Evolutionary conservation across 2,113 vertebrate genomes (phyloP).

Genomic region (Seriola dumerili): DNA sequence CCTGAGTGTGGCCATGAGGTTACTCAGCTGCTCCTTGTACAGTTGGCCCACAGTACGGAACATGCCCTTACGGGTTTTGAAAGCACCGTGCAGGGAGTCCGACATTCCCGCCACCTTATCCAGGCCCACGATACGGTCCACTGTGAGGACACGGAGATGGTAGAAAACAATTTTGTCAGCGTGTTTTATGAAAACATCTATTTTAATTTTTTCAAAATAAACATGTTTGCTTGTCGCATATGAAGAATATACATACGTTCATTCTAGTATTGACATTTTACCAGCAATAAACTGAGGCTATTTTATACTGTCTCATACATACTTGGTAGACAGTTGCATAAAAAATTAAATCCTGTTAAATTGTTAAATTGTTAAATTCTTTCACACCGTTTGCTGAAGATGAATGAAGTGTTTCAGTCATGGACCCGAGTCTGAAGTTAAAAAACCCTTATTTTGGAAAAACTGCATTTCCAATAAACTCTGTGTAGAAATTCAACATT

Average conservation of each 20-base stretch:
- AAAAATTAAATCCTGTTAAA: not conserved
- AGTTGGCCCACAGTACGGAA: slow-evolving; percentile 98
- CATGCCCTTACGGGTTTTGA: slow-evolving; percentile 97
- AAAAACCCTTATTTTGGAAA: too few relatives aligned
- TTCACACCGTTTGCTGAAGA: too few relatives aligned
- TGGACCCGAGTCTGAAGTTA: too few relatives aligned
- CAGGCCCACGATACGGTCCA: slow-evolving; percentile 96
- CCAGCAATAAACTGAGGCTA: not conserved
- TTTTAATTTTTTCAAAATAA: not conserved
- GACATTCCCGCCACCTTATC: slow-evolving; percentile 98
- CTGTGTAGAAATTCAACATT: too few relatives aligned
- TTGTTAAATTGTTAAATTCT: not conserved
- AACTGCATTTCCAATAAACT: too few relatives aligned
- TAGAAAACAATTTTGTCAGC: not conserved
- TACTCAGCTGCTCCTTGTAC: slow-evolving; percentile 97
- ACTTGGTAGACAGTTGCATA: not conserved
- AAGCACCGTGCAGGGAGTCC: slow-evolving; percentile 89
- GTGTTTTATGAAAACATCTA: not conserved
- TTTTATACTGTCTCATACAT: not conserved
- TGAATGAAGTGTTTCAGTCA: too few relatives aligned
- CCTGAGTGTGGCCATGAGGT: slow-evolving; percentile 95
- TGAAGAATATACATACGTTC: not conserved
- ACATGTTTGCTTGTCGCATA: too few relatives aligned
- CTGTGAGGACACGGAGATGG: slow-evolving; percentile 77
- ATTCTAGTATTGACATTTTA: not conserved